phyloP scores from a whole-genome alignment of 2,888 invertebrate species.

The Acheta domesticus region DNA sequence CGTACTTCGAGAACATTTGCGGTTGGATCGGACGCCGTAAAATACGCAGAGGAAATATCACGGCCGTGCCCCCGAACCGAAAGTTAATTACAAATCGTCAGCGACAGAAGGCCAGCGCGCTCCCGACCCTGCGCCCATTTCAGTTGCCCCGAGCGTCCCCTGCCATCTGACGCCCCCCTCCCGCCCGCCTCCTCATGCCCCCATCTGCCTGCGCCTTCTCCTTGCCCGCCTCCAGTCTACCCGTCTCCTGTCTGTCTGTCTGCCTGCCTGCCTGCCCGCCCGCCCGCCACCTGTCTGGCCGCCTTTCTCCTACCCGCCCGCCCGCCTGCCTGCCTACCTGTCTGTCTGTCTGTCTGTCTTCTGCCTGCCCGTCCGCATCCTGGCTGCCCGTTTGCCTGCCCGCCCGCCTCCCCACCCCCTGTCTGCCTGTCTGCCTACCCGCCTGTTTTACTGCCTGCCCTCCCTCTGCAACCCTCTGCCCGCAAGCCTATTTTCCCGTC shows the following conservation, averaged over 20 bases:
- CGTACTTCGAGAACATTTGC: not conserved
- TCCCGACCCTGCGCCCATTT: not conserved
- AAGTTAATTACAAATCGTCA: not conserved
- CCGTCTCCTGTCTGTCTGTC: too few relatives aligned
- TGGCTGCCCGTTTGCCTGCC: not conserved
- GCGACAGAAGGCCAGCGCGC: not conserved
- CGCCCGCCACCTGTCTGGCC: too few relatives aligned
- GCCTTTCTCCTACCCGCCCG: too few relatives aligned
- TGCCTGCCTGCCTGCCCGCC: too few relatives aligned
- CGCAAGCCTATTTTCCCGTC: too few relatives aligned
- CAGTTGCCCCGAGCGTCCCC: not conserved
- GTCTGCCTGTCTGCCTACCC: not conserved
- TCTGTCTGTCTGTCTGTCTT: too few relatives aligned
- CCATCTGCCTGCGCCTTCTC: too few relatives aligned
- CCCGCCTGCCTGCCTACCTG: too few relatives aligned
- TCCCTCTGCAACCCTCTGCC: not conserved
- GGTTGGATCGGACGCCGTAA: not conserved
- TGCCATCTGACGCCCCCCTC: not conserved
- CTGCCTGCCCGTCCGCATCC: too few relatives aligned
- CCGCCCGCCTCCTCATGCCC: not conserved
- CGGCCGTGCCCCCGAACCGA: not conserved
- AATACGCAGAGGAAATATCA: conserved; percentile 2
- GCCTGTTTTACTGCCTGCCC: too few relatives aligned
- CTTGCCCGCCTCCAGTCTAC: too few relatives aligned
- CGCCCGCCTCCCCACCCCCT: not conserved